phyloP scores from a whole-genome alignment of 2,113 vertebrate species.

The Typhlomys cinereus region DNA sequence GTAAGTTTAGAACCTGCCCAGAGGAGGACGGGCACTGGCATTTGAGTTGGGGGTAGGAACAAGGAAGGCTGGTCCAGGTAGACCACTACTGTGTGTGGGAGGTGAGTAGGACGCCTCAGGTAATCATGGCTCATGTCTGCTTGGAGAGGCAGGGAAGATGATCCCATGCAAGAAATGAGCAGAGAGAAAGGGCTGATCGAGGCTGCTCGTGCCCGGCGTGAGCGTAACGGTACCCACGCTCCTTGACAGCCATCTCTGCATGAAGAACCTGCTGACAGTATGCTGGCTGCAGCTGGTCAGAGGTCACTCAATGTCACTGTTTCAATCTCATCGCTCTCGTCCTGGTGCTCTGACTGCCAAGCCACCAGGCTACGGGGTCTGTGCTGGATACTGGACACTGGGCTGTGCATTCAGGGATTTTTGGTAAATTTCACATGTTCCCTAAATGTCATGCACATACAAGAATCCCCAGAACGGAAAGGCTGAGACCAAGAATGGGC shows the following conservation, averaged over 20 bases:
- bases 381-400: neutral
- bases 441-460: neutral
- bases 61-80: neutral
- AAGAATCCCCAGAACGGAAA: neutral
- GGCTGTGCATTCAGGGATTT: neutral
- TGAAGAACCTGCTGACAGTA: neutral
- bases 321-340: neutral
- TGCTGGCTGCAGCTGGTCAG: neutral
- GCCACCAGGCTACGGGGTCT: too few relatives aligned
- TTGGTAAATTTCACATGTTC: neutral
- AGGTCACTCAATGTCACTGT: fast-evolving
- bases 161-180: neutral
- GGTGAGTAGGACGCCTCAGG: too few relatives aligned
- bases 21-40: neutral
- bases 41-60: neutral
- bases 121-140: too few relatives aligned
- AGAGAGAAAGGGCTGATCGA: fast-evolving
- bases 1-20: neutral
- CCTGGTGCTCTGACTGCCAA: neutral
- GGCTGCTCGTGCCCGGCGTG: neutral
- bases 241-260: neutral
- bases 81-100: fast-evolving
- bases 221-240: neutral
- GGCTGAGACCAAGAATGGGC: neutral
- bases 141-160: neutral